A percentile compares a stretch with the other conserved stretches of the same genome.
phyloP scores from a whole-genome alignment of 1,140 invertebrate genomes.

The Achatina immaculata region DNA sequence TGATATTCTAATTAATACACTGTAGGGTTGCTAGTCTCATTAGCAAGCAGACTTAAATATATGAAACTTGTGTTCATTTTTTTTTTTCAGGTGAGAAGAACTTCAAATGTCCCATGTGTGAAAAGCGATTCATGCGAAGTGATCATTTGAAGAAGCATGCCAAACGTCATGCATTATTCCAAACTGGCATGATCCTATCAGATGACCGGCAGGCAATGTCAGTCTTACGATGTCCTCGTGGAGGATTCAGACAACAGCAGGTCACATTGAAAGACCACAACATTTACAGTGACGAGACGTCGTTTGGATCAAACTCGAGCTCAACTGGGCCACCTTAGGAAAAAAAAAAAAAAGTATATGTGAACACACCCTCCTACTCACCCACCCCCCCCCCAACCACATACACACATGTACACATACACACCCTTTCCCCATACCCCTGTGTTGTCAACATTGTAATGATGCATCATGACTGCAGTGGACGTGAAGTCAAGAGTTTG shows the following conservation, averaged over 20 bases:
- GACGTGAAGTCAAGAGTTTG: no score
- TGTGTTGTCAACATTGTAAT: no score
- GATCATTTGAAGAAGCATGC: slow-evolving; percentile 72
- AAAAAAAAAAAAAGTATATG: neutral
- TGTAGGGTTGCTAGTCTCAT: no score
- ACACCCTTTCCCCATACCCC: no score
- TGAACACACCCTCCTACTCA: no score
- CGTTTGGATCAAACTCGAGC: slow-evolving; percentile 23
- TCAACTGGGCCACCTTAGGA: neutral
- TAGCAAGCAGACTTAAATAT: no score
- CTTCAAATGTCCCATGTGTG: slow-evolving; percentile 88
- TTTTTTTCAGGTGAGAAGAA: slow-evolving; percentile 83
- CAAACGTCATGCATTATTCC: slow-evolving; percentile 68
- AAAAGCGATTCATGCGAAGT: slow-evolving; percentile 91
- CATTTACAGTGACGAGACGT: slow-evolving; percentile 25
- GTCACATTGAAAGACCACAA: neutral
- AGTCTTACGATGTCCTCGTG: neutral
- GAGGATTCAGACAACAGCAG: neutral
- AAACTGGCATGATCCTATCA: slow-evolving; percentile 55
- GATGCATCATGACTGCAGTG: no score
- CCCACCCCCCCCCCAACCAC: no score
- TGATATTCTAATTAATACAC: no score
- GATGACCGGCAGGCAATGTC: slow-evolving; percentile 1
- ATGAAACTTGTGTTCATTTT: no score
- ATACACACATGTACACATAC: no score